Conservation (phyloP, 2,797 vertebrate species). For the Todus mexicanus region DNA sequence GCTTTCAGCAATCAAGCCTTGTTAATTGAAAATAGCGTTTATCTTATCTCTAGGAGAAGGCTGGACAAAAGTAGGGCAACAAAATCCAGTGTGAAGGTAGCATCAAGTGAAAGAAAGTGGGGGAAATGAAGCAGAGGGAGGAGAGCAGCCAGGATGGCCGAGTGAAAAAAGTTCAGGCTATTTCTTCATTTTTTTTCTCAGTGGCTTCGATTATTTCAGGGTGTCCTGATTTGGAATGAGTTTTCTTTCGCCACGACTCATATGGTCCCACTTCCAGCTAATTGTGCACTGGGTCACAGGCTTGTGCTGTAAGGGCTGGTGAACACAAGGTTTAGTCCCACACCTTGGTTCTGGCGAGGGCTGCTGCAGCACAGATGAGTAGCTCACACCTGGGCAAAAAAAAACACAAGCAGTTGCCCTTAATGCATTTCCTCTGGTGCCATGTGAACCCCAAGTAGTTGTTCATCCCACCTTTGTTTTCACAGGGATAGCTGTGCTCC, state of each 20-base stretch:
- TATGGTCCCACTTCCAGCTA: neutral
- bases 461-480: neutral
- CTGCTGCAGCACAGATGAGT: neutral
- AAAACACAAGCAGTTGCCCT: neutral
- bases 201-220: neutral
- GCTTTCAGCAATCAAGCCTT: slow-evolving; percentile 69
- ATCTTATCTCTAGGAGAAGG: slow-evolving; percentile 64
- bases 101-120: neutral
- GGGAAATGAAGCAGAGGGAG: neutral
- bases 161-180: neutral
- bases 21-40: slow-evolving; percentile 72
- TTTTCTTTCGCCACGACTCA: neutral
- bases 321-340: fast-evolving
- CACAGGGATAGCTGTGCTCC: no score
- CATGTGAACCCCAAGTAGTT: fast-evolving
- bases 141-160: neutral
- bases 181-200: fast-evolving
- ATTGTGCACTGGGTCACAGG: neutral
- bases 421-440: neutral
- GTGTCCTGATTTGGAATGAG: neutral
- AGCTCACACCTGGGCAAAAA: neutral
- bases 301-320: fast-evolving
- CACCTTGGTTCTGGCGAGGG: fast-evolving
- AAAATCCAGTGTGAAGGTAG: slow-evolving; percentile 7
- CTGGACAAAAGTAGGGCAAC: slow-evolving; percentile 66